phyloP scores from a whole-genome alignment of 1,140 invertebrate genomes.

The Macrotrachela quadricornifera region DNA sequence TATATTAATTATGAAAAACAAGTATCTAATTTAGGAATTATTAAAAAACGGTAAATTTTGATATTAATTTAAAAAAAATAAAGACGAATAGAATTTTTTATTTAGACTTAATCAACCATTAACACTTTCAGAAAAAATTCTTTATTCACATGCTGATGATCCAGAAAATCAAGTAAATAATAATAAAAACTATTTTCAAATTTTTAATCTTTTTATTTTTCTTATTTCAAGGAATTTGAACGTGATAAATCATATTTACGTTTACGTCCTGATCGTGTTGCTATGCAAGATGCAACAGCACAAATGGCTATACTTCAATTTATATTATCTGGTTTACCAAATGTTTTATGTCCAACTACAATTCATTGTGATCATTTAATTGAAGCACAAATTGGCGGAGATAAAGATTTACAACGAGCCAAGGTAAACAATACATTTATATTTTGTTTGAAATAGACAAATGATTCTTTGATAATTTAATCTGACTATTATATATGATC shows the following conservation, averaged over 20 bases:
- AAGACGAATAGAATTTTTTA: too few species aligned
- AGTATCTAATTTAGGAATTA: too few species aligned
- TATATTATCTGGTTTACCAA: conserved; percentile 79
- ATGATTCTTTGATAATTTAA: too few species aligned
- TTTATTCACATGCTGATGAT: conserved; percentile 58
- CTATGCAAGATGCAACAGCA: conserved; percentile 99
- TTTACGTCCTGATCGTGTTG: conserved; percentile 82
- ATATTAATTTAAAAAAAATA: too few species aligned
- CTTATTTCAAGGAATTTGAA: conserved; percentile 32
- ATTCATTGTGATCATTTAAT: conserved; percentile 99
- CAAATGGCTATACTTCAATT: conserved; percentile 99
- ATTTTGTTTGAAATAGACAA: too few species aligned
- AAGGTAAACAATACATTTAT: conserved; percentile 34
- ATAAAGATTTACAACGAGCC: conserved; percentile 68
- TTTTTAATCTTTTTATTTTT: neutral
- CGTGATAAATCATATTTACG: conserved; percentile 74
- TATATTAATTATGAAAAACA: too few species aligned
- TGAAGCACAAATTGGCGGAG: conserved; percentile 74
- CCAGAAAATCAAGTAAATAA: too few species aligned
- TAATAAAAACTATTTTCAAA: too few species aligned
- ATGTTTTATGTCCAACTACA: conserved; percentile 75
- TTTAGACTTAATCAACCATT: conserved; percentile 53
- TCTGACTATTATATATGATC: too few species aligned
- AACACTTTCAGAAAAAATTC: conserved; percentile 84
- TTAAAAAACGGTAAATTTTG: too few species aligned